A percentile compares a stretch with the other conserved stretches of the same genome.
These are phyloP conservation scores for Ditula angustiorana DNA, from an alignment of 2,888 invertebrate genomes.

Conservation along the genomic window DNA sequence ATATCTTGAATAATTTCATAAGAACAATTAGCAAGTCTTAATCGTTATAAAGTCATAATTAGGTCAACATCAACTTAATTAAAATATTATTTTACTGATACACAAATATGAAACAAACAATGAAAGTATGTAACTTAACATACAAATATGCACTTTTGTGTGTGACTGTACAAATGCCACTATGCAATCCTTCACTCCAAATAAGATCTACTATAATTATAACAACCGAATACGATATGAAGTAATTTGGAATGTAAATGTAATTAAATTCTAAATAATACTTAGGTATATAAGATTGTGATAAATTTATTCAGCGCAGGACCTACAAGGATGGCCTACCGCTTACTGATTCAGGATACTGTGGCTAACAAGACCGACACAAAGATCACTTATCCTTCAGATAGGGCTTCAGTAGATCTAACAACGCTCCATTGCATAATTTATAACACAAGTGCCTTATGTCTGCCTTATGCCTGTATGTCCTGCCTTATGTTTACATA, in stretches of 20 bases:
- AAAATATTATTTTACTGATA: neutral
- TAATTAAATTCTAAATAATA: neutral
- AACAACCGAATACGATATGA: conserved; percentile 11
- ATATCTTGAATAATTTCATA: conserved; percentile 24
- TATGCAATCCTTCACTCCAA: neutral
- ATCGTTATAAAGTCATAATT: conserved; percentile 9
- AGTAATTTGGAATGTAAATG: conserved; percentile 21
- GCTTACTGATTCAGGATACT: too few species aligned
- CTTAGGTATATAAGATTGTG: neutral
- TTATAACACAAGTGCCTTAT: too few species aligned
- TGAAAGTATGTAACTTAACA: neutral
- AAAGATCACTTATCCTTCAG: too few species aligned
- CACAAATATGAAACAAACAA: neutral
- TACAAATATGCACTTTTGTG: conserved; percentile 8
- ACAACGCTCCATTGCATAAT: too few species aligned
- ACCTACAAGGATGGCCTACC: neutral
- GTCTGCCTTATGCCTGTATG: too few species aligned
- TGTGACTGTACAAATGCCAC: neutral
- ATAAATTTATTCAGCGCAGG: neutral
- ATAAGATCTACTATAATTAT: neutral
- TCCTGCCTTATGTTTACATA: too few species aligned
- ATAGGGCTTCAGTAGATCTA: too few species aligned
- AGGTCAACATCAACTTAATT: neutral
- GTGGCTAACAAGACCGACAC: too few species aligned
- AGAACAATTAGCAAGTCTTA: conserved; percentile 32